Evolutionary conservation across 2,797 vertebrate genomes (phyloP), one percentile per base, ranked within the genome.

Genomic region (Molossus molossus): DNA sequence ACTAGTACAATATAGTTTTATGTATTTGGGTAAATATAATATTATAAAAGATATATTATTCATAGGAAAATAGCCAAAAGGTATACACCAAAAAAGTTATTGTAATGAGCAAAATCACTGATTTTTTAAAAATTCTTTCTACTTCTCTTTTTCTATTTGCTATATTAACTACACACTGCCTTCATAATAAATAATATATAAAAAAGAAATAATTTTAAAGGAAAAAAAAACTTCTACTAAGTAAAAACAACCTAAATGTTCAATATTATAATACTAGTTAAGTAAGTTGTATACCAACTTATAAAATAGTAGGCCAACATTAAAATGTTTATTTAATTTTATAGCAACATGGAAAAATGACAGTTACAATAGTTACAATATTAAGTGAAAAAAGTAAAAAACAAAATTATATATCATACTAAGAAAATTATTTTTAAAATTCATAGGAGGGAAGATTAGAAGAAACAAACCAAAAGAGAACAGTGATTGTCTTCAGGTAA

Each of bases 191-290:
- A 90, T 60, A 92, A 57, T 5, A 5, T 45, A 45, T 5, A 45
- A 45, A 62, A 85, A 45, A 45, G 40, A 45, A 45, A 45, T 5
- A 45, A 45, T 45, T 45, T 45, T 45, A 45, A 45, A 45, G 57
- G 45, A 17, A 48, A 23, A 33, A 21, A 70, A 57, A 57, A 5
- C 0, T 9, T 58, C 72, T 76, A 62, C 12, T 60, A 64, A 57
- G 79, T 64, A 69, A 92, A 73, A 87, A 92, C 58, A 83, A 95
- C 21, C 45, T 92, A 83, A 70, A 70, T n/a, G 27, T 12, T 77
- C 62, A 88, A 37, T 69, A 33, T 79, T 17, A 60, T 33, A 79
- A 18, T 45, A 79, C 29, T 1, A 92, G 55, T 83, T 55, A 65
- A 33, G 33, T 60, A 87, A 69, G 20, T 69, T 60, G 27, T 55